Evolutionary conservation across 1,140 invertebrate species (phyloP), one percentile per base, ranked within the genome.

Genomic region (Anastrepha obliqua): DNA sequence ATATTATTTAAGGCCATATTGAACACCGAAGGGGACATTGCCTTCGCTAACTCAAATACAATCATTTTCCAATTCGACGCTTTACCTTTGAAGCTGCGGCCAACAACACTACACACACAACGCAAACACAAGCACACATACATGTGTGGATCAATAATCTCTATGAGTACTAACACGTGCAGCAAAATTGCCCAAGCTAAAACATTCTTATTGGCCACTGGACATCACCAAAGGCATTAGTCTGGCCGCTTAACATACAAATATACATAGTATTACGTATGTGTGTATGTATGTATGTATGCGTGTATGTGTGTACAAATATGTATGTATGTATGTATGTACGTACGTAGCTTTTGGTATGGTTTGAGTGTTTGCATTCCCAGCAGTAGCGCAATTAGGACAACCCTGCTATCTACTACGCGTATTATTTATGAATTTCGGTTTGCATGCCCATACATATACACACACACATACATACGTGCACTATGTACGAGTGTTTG

Each of bases 11-110:
- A 55, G 47, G 17, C 47, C 47, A 74, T 9, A 47, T 74, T n/a
- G 70, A 74, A 47, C 15, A 47, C 44, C 39, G 6, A 17, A 20
- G 74, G 6, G 47, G 17, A 20, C 74, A 81, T 55, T 55, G 74
- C 9, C 47, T 55, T 20, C 47, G 55, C 74, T 58, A 81, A 55
- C 74, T 81, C 74, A 81, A 81, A 51, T 20, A 51, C 74, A 81
- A 81, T 81, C 47, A 58, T 81, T 81, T 81, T 81, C 74, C 74
- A 81, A 81, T 81, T 81, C 74, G 55, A 81, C 74, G 74, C 74
- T 51, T 81, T 51, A 55, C 74, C 74, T 81, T 81, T 81, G 74
- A 81, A 81, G 74, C n/a, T 81, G 74, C 13, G 13, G 70, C 11
- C n/a, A 15, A 6, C 44, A 47, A 2, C 29, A 29, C 4, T 17